Conservation (phyloP, 2,888 invertebrate genomes). For the Pilophorus perplexus region DNA sequence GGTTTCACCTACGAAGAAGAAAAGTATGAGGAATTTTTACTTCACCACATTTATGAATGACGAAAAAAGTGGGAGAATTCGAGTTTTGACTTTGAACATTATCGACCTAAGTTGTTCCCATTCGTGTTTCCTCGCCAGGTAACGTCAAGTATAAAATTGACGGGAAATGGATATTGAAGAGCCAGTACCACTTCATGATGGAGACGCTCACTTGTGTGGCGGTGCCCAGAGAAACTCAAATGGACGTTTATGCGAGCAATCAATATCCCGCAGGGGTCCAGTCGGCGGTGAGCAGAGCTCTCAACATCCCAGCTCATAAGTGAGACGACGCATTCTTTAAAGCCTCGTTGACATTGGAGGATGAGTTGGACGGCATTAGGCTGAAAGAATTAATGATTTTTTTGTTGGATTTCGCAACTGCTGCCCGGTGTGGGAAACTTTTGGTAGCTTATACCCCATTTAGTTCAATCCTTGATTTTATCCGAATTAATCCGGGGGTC, state of each 20-base stretch:
- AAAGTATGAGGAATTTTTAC: no score
- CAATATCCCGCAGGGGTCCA: conserved; percentile 63
- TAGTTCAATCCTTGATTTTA: no score
- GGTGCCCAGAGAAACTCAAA: conserved; percentile 67
- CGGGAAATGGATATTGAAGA: conserved; percentile 51
- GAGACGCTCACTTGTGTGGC: conserved; percentile 68
- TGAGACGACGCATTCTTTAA: no score
- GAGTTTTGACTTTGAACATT: background rate
- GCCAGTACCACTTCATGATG: conserved; percentile 73
- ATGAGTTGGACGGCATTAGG: no score
- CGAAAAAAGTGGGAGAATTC: background rate
- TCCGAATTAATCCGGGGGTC: no score
- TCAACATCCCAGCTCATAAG: conserved; percentile 39
- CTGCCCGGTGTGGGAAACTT: no score
- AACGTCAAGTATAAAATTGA: conserved; percentile 44
- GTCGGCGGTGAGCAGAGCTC: conserved; percentile 53
- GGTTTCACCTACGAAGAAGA: conserved; percentile 8
- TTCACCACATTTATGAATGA: background rate
- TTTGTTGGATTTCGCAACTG: no score
- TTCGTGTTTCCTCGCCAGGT: background rate
- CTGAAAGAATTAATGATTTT: no score
- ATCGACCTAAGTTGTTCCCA: background rate
- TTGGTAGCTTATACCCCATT: no score
- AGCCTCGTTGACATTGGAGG: no score
- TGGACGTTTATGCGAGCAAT: conserved; percentile 64